Conservation (phyloP, 2,888 invertebrate species). For the Calameuta pallipes region DNA sequence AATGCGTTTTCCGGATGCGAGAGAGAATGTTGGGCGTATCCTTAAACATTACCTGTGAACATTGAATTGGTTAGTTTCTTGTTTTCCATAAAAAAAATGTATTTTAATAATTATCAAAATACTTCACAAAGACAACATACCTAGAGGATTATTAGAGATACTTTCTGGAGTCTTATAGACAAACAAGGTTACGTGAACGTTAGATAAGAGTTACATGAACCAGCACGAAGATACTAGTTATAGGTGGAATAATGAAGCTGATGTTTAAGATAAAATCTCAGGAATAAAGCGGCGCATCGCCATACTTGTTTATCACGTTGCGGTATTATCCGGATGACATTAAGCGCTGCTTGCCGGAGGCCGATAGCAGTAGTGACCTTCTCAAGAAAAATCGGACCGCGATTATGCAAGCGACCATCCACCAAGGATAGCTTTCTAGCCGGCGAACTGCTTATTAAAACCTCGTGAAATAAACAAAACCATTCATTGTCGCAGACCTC, state of each 20-base stretch:
- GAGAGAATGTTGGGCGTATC: constrained; percentile 26
- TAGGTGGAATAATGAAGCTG: neutral
- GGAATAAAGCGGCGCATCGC: neutral
- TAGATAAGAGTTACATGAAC: neutral
- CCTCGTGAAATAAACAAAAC: neutral
- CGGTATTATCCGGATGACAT: neutral
- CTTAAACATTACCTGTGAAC: constrained; percentile 5
- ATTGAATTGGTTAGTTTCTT: neutral
- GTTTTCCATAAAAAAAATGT: too few species aligned
- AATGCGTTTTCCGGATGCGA: constrained; percentile 41
- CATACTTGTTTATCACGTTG: neutral
- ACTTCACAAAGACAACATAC: neutral
- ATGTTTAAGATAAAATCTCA: neutral
- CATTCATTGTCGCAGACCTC: neutral
- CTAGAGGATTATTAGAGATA: neutral
- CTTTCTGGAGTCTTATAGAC: neutral
- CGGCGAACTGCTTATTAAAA: neutral
- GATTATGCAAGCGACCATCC: neutral
- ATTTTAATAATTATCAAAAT: neutral
- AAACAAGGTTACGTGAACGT: neutral
- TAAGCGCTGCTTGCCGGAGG: neutral
- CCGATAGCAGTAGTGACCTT: neutral
- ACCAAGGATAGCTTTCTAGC: neutral
- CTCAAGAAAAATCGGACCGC: neutral
- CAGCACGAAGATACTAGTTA: neutral